phyloP scores from a whole-genome alignment of 2,113 vertebrate species.

The Halichoerus grypus region DNA sequence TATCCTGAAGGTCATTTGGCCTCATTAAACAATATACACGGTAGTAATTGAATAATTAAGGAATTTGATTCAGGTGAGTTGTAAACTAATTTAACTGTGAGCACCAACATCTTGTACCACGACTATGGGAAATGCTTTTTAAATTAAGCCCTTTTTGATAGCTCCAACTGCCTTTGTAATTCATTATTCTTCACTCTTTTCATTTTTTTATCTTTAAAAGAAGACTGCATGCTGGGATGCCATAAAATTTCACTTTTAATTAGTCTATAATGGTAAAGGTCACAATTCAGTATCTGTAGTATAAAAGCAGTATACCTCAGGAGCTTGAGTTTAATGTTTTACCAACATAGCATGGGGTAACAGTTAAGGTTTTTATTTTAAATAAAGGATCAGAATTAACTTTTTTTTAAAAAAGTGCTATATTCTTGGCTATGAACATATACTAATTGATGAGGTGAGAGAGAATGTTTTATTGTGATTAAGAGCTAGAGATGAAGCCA shows the following conservation, averaged over 20 bases:
- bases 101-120: slow-evolving; percentile 53
- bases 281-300: slow-evolving; percentile 59
- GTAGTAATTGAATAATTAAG: slow-evolving; percentile 68
- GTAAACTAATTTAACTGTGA: slow-evolving; percentile 73
- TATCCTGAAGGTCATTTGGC: slow-evolving; percentile 48
- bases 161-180: background rate
- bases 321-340: slow-evolving; percentile 65
- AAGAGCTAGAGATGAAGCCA: slow-evolving; percentile 20
- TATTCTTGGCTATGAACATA: slow-evolving; percentile 46
- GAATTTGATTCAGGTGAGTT: slow-evolving; percentile 65
- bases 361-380: slow-evolving; percentile 72
- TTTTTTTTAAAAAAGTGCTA: background rate
- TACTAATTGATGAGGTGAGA: slow-evolving; percentile 39
- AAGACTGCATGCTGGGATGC: slow-evolving; percentile 26
- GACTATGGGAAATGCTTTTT: slow-evolving; percentile 57
- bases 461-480: slow-evolving; percentile 62
- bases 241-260: slow-evolving; percentile 70
- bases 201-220: background rate
- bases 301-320: slow-evolving; percentile 61
- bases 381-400: slow-evolving; percentile 64
- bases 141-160: slow-evolving; percentile 73
- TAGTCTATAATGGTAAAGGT: slow-evolving; percentile 38
- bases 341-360: slow-evolving; percentile 55
- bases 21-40: slow-evolving; percentile 47
- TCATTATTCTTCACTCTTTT: slow-evolving; percentile 42